Evolutionary conservation across 2,113 vertebrate genomes (phyloP), one percentile per base, ranked within the genome.

Genomic region (Gymnogyps californianus): DNA sequence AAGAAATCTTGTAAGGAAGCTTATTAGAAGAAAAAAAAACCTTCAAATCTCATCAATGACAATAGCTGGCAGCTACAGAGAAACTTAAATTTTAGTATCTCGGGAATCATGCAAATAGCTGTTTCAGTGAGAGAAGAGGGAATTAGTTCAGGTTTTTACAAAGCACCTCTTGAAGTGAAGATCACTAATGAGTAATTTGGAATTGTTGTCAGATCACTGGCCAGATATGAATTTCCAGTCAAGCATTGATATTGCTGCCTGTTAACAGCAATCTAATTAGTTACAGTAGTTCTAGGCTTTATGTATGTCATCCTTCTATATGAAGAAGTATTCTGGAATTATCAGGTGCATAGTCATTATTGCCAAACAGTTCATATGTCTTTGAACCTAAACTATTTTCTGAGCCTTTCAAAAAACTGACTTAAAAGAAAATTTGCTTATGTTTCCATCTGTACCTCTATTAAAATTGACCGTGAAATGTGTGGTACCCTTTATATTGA

Each of bases 141-240:
- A 96, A 77, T 94, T 77, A 86, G 21, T 59, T 95, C 42, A 70
- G 62, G 16, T 54, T 82, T 93, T 88, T 80, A 79, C 54, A 92
- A 85, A 96, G 55, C n/a, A 83, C 36, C 66, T 86, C 84, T 82
- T 94, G 89, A 95, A 92, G 66, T 87, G 88, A 90, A 82, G 65
- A 82, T 88, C 66, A 34, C 49, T 96, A 85, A 96, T 90, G 81
- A 93, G 55, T 87, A 70, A 51, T 86, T 95, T 84, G 77, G 52
- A 95, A 85, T 91, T 95, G 87, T 92, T 95, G 78, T 95, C 91
- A 96, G 80, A 72, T 94, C 46, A n/a, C 40, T 89, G 70, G 58
- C 74, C 75, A 93, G 82, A 44, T n/a, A 87, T 1, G 62, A 88
- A 62, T 87, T 96, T 91, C 49, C 87, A 94, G 76, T 78, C 74